Evolutionary conservation across 2,797 vertebrate genomes (phyloP).

Genomic region (Tolypeutes matacus): DNA sequence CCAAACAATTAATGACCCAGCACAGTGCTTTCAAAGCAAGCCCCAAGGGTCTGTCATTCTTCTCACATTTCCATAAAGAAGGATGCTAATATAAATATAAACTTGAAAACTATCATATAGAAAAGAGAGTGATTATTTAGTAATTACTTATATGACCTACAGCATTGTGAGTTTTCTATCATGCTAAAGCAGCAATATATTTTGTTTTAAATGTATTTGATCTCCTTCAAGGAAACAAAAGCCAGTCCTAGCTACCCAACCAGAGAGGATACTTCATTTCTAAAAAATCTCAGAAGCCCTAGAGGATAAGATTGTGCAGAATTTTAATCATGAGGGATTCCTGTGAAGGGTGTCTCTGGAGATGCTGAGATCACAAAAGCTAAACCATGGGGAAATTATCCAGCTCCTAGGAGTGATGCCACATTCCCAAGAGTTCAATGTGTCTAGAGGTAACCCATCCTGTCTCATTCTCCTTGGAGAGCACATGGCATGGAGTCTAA

Average conservation of each 20-base stretch:
- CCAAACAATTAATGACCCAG: slow-evolving; percentile 19
- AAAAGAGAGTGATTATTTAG: slow-evolving; percentile 22
- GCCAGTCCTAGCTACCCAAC: neutral
- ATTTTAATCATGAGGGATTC: slow-evolving; percentile 17
- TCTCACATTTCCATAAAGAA: slow-evolving; percentile 9
- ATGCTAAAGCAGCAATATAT: slow-evolving; percentile 29
- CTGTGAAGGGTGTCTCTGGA: slow-evolving; percentile 36
- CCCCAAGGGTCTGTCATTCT: neutral
- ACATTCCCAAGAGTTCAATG: neutral
- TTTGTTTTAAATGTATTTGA: slow-evolving; percentile 54
- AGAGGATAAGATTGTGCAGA: slow-evolving; percentile 29
- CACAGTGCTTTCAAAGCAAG: slow-evolving; percentile 15
- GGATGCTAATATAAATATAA: neutral
- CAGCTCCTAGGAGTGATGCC: neutral
- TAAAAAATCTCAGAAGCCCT: slow-evolving; percentile 21
- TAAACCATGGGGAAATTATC: slow-evolving; percentile 25
- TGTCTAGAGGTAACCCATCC: neutral
- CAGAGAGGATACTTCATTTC: slow-evolving; percentile 28
- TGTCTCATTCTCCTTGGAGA: slow-evolving; percentile 30
- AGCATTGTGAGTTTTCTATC: slow-evolving; percentile 34
- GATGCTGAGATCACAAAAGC: slow-evolving; percentile 52
- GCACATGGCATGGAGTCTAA: neutral
- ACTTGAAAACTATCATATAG: neutral
- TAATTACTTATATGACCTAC: slow-evolving; percentile 34
- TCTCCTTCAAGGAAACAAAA: slow-evolving; percentile 54